Evolutionary conservation across 2,797 vertebrate genomes (phyloP).

Genomic region (Danio albolineatus): DNA sequence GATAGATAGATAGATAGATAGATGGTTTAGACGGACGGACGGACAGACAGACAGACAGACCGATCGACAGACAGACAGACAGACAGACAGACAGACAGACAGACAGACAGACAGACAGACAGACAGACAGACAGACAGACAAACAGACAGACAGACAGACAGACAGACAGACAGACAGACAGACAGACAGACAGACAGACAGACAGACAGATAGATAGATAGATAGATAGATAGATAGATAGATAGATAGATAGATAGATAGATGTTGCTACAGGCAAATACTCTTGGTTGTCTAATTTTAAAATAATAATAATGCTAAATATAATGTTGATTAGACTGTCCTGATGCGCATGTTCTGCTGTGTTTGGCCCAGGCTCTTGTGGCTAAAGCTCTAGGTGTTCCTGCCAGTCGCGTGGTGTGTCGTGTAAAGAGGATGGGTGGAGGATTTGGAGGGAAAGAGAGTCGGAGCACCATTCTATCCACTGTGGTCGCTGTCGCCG

Average conservation of each 20-base stretch:
- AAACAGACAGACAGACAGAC: not conserved
- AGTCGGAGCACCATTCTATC: slow-evolving; percentile 83
- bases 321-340: not conserved
- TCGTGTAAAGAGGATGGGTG: slow-evolving; percentile 93
- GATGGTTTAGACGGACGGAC: too few species aligned
- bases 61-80: not conserved
- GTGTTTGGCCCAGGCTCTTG: slow-evolving; percentile 68
- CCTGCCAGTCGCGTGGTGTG: slow-evolving; percentile 86
- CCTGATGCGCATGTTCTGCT: not conserved
- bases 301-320: not conserved
- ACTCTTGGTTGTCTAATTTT: too few species aligned
- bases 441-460: slow-evolving; percentile 96
- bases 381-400: slow-evolving; percentile 86
- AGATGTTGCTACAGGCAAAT: too few species aligned
- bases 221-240: not conserved
- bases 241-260: too few species aligned
- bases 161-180: not conserved
- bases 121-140: too few species aligned
- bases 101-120: not conserved
- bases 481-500: slow-evolving; percentile 88
- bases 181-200: accelerated
- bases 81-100: not conserved
- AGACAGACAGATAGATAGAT: not conserved
- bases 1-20: too few species aligned
- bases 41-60: too few species aligned